Evolutionary conservation across 2,797 vertebrate species (phyloP).

Genomic region (Myiotriccus ornatus): DNA sequence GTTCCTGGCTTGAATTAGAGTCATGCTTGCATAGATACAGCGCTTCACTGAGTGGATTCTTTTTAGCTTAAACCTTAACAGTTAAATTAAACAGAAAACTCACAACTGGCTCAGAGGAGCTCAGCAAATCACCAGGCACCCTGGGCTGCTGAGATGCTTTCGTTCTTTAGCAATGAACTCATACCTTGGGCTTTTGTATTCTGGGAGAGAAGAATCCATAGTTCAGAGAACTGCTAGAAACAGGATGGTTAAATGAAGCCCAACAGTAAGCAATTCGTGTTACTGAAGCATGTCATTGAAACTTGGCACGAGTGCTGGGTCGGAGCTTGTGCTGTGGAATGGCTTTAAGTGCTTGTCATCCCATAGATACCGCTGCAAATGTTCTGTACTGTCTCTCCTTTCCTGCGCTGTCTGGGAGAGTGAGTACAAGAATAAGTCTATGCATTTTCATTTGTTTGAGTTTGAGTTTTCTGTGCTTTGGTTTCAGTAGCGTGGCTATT

Average conservation of each 20-base stretch:
- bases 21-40: neutral
- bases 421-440: slow-evolving; percentile 36
- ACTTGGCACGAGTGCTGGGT: neutral
- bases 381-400: slow-evolving; percentile 53
- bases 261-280: slow-evolving; percentile 44
- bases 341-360: slow-evolving; percentile 46
- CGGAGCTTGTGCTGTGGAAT: slow-evolving; percentile 23
- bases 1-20: neutral
- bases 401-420: slow-evolving; percentile 61
- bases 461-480: slow-evolving; percentile 42
- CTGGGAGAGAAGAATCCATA: slow-evolving; percentile 41
- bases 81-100: slow-evolving; percentile 37
- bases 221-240: slow-evolving; percentile 38
- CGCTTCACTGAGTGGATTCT: neutral
- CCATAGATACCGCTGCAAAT: slow-evolving; percentile 35
- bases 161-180: slow-evolving; percentile 63
- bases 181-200: slow-evolving; percentile 61
- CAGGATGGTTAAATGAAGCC: slow-evolving; percentile 40
- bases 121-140: slow-evolving; percentile 48
- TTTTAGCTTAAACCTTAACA: slow-evolving; percentile 8
- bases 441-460: slow-evolving; percentile 29
- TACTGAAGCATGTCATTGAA: slow-evolving; percentile 37
- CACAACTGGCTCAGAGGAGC: neutral
- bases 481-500: slow-evolving; percentile 55
- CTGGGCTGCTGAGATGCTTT: slow-evolving; percentile 45